Percentiles rank a stretch among this genome's conserved stretches.
Conservation (phyloP, 1,140 invertebrate genomes). For the Mercenaria mercenaria region DNA sequence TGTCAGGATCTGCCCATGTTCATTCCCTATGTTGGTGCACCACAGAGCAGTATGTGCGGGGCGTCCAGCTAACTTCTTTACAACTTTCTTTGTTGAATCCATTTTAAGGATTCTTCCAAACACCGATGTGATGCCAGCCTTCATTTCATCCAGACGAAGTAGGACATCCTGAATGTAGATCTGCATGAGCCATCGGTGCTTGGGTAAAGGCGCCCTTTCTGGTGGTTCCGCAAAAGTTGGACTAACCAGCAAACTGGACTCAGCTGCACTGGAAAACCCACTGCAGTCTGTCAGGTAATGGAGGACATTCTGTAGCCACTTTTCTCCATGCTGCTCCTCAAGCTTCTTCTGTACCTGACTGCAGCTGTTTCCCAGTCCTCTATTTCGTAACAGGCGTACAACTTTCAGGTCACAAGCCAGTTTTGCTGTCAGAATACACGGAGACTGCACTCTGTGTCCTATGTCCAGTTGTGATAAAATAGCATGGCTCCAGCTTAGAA, state of each 20-base stretch:
- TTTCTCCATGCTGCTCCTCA: conserved; percentile 32
- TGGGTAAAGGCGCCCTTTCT: conserved; percentile 9
- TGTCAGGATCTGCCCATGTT: conserved; percentile 72
- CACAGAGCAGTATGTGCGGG: conserved; percentile 59
- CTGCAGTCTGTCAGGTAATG: conserved; percentile 51
- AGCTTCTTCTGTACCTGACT: conserved; percentile 7
- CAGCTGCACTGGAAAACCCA: neutral
- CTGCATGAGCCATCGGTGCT: conserved; percentile 60
- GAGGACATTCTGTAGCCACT: neutral
- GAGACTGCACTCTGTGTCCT: neutral
- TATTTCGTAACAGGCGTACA: neutral
- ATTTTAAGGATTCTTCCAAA: conserved; percentile 73
- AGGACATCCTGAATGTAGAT: conserved; percentile 65
- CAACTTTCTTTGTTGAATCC: conserved; percentile 71
- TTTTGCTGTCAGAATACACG: conserved; percentile 16
- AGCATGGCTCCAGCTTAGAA: conserved; percentile 32
- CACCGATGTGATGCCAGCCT: conserved; percentile 71
- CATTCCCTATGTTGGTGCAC: conserved; percentile 72
- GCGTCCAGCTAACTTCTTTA: conserved; percentile 37
- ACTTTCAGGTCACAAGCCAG: conserved; percentile 5
- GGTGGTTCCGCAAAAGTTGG: neutral
- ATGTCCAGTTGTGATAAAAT: conserved; percentile 35
- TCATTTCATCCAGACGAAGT: conserved; percentile 55
- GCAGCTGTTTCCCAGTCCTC: conserved; percentile 54
- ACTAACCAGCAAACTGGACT: neutral